phyloP scores from a whole-genome alignment of 2,113 vertebrate species.

The Cavia porcellus region DNA sequence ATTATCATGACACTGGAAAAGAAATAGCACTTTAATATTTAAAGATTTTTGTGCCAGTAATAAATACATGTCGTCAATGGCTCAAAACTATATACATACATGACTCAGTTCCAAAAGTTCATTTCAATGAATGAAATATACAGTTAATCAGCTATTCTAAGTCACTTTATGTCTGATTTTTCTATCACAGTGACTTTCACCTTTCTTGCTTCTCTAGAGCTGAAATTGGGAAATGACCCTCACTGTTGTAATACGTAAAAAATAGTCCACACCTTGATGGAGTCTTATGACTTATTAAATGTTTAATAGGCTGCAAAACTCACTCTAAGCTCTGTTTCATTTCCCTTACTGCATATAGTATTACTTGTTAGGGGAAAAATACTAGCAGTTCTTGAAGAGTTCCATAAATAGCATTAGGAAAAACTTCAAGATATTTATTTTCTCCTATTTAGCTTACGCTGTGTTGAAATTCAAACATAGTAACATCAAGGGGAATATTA shows the following conservation, averaged over 20 bases:
- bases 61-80: conserved; percentile 46
- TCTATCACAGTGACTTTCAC: conserved; percentile 71
- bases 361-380: conserved; percentile 83
- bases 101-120: conserved; percentile 65
- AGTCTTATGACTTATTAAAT: conserved; percentile 87
- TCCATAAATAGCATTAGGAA: conserved; percentile 85
- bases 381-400: conserved; percentile 72
- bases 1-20: conserved; percentile 60
- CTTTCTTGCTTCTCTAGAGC: conserved; percentile 69
- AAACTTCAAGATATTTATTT: conserved; percentile 77
- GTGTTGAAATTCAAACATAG: conserved; percentile 81
- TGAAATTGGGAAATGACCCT: conserved; percentile 81
- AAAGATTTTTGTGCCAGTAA: conserved; percentile 67
- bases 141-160: conserved; percentile 79
- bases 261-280: conserved; percentile 84
- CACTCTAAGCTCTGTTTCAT: conserved; percentile 83
- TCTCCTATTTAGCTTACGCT: conserved; percentile 77
- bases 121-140: conserved; percentile 78
- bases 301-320: conserved; percentile 86
- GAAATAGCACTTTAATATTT: conserved; percentile 71
- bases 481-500: conserved; percentile 73
- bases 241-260: conserved; percentile 82
- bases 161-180: conserved; percentile 82
- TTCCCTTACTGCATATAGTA: conserved; percentile 80
- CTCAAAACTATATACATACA: conserved; percentile 64